Percentiles rank a stretch among this genome's conserved stretches.
phyloP scores from a whole-genome alignment of 2,113 vertebrate species.

The Gambusia holbrooki region DNA sequence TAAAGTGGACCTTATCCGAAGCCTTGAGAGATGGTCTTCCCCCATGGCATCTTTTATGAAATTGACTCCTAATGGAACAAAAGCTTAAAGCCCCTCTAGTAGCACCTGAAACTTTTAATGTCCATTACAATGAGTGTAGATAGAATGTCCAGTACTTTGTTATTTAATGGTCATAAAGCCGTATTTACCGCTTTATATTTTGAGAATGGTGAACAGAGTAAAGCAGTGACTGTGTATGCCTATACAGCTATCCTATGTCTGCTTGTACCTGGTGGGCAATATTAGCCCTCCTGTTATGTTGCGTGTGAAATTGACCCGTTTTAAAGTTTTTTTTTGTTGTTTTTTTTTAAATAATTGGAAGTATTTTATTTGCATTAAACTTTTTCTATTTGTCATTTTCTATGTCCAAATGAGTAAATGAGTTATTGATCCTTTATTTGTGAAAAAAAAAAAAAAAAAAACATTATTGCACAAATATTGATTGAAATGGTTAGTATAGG shows the following conservation, averaged over 20 bases:
- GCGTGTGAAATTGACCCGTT: too few relatives aligned
- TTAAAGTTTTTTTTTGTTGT: too few relatives aligned
- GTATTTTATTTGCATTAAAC: too few relatives aligned
- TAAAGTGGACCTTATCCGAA: constrained; percentile 20
- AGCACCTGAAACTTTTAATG: constrained; percentile 14
- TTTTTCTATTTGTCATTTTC: too few relatives aligned
- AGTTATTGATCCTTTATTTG: too few relatives aligned
- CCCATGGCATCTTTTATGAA: constrained; percentile 21
- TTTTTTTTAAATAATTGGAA: too few relatives aligned
- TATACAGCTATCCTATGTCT: not conserved
- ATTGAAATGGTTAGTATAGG: too few relatives aligned
- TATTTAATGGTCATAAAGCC: not conserved
- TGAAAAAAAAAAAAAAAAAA: too few relatives aligned
- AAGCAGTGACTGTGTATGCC: not conserved
- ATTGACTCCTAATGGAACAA: constrained; percentile 52
- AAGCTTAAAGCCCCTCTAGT: constrained; percentile 7
- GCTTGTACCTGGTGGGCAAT: not conserved
- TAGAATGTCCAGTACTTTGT: not conserved
- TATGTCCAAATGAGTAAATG: too few relatives aligned
- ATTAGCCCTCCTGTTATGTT: too few relatives aligned
- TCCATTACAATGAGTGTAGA: constrained; percentile 6
- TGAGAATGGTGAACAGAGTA: not conserved
- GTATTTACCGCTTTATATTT: not conserved
- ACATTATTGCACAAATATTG: too few relatives aligned
- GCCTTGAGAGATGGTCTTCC: constrained; percentile 20